These are phyloP conservation scores for Fundulus diaphanus DNA, from an alignment of 2,797 vertebrate genomes.

Conservation along the genomic window DNA sequence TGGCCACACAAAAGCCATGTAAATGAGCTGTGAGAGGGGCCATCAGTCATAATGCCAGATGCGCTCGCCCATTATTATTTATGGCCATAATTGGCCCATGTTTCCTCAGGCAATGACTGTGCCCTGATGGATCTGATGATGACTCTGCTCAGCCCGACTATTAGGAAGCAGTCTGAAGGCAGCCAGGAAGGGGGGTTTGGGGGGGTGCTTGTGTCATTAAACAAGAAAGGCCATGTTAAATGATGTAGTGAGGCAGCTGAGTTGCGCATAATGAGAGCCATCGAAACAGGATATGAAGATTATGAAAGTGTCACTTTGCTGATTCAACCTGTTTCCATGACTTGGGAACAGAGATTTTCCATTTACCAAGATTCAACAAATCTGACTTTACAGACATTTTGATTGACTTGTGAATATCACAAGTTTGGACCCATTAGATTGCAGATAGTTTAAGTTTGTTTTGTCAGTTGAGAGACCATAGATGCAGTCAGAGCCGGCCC, in stretches of 20 bases:
- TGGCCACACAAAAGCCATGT: conserved; percentile 93
- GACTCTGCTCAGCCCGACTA: conserved; percentile 73
- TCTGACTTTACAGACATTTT: neutral
- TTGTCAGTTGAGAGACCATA: neutral
- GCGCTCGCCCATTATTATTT: conserved; percentile 96
- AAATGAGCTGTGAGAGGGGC: conserved; percentile 93
- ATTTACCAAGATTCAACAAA: neutral
- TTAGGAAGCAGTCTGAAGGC: conserved; percentile 48
- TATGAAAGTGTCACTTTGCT: conserved; percentile 3
- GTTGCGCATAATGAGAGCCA: conserved; percentile 26
- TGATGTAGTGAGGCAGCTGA: conserved; percentile 9
- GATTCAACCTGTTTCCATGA: conserved; percentile 5
- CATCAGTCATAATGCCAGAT: conserved; percentile 95
- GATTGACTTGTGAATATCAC: neutral
- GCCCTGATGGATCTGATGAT: conserved; percentile 92
- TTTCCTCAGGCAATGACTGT: conserved; percentile 94
- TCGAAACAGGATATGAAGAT: conserved; percentile 22
- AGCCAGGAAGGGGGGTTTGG: conserved; percentile 18
- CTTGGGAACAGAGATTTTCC: conserved; percentile 1
- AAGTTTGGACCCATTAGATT: neutral
- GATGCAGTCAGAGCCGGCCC: neutral
- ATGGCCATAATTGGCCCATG: conserved; percentile 96
- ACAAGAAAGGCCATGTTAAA: conserved; percentile 25
- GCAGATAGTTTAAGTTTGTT: neutral
- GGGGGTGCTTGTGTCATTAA: conserved; percentile 14